Evolutionary conservation across 1,140 invertebrate genomes (phyloP).

Genomic region (Trichonephila inaurata): DNA sequence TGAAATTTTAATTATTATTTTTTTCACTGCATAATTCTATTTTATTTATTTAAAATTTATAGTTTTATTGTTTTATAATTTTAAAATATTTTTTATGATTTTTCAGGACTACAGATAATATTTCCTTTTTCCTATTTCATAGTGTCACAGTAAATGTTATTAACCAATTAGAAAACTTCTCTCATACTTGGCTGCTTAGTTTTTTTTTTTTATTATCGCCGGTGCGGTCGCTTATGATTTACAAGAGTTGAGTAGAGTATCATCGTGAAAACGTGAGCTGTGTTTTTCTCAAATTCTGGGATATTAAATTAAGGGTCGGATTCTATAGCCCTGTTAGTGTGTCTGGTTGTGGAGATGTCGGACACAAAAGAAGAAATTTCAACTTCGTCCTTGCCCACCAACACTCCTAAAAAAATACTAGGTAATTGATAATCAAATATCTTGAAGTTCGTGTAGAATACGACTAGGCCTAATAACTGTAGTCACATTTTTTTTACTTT

Average conservation of each 20-base stretch:
- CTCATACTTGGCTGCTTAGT: constrained; percentile 14
- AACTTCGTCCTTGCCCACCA: constrained; percentile 66
- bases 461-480: constrained; percentile 69
- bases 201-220: constrained; percentile 64
- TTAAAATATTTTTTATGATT: not conserved
- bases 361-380: constrained; percentile 75
- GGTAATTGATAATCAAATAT: constrained; percentile 71
- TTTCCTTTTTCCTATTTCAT: not conserved
- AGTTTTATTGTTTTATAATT: not conserved
- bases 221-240: constrained; percentile 59
- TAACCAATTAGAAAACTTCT: constrained; percentile 66
- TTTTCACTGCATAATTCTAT: not conserved
- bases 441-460: constrained; percentile 57
- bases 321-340: constrained; percentile 54
- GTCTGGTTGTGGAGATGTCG: constrained; percentile 60
- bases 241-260: constrained; percentile 38
- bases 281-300: constrained; percentile 10
- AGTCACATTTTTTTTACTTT: constrained; percentile 47
- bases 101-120: too few relatives aligned
- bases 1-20: not conserved
- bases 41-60: not conserved
- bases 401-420: constrained; percentile 70
- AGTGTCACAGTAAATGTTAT: constrained; percentile 29
- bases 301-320: constrained; percentile 57
- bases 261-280: constrained; percentile 65